phyloP scores from a whole-genome alignment of 2,888 invertebrate species.

The Argyresthia goedartella region DNA sequence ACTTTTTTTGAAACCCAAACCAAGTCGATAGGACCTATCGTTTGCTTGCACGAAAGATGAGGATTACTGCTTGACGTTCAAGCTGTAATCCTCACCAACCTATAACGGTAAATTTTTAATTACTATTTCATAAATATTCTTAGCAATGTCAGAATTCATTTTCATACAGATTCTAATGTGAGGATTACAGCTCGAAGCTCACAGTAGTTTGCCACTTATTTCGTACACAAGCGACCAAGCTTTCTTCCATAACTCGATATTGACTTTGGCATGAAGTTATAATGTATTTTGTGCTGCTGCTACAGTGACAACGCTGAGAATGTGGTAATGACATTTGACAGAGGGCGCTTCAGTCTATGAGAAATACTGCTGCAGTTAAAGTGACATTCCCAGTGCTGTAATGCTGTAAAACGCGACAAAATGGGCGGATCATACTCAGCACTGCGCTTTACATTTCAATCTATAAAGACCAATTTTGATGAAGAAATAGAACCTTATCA shows the following conservation, averaged over 20 bases:
- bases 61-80: too few relatives aligned
- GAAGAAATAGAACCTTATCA: conserved; percentile 1
- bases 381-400: background rate
- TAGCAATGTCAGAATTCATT: too few relatives aligned
- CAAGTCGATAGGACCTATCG: too few relatives aligned
- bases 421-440: background rate
- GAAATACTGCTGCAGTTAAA: background rate
- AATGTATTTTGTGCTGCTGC: conserved; percentile 47
- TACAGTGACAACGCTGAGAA: background rate
- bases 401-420: background rate
- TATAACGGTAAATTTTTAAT: too few relatives aligned
- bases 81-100: too few relatives aligned
- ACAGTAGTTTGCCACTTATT: conserved; percentile 49
- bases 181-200: too few relatives aligned
- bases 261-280: conserved; percentile 69
- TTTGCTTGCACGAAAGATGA: too few relatives aligned
- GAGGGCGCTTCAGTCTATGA: background rate
- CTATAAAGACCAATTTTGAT: background rate
- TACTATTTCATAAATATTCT: too few relatives aligned
- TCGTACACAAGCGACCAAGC: conserved; percentile 67
- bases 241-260: conserved; percentile 66
- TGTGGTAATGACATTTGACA: background rate
- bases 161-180: too few relatives aligned
- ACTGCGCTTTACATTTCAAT: too few relatives aligned
- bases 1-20: too few relatives aligned